phyloP scores from a whole-genome alignment of 2,888 invertebrate genomes.

The Chrysina gloriosa region DNA sequence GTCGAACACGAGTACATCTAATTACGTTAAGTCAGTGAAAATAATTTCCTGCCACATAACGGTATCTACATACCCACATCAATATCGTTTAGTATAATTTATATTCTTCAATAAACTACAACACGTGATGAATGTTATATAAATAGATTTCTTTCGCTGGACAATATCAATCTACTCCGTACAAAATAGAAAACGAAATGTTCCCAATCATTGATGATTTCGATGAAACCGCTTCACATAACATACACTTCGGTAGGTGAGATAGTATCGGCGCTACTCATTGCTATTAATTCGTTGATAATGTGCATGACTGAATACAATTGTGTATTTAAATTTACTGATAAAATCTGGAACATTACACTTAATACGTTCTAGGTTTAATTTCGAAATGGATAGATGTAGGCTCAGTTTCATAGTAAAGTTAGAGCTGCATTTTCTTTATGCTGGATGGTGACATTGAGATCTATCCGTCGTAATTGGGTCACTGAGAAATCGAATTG shows the following conservation, averaged over 20 bases:
- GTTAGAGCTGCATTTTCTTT: background rate
- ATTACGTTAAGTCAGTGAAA: conserved; percentile 32
- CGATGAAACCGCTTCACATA: conserved; percentile 6
- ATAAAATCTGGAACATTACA: conserved; percentile 2
- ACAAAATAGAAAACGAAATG: background rate
- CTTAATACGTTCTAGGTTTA: background rate
- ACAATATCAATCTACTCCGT: conserved; percentile 5
- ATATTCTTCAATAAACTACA: conserved; percentile 6
- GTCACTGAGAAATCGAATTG: conserved; percentile 14
- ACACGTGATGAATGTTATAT: conserved; percentile 13
- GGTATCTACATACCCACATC: conserved; percentile 19
- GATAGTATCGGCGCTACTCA: conserved; percentile 21
- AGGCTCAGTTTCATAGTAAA: conserved; percentile 2
- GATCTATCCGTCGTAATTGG: conserved; percentile 11
- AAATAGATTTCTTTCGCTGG: background rate
- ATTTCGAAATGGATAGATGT: background rate
- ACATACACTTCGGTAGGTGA: background rate
- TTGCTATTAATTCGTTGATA: conserved; percentile 29
- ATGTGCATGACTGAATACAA: conserved; percentile 8
- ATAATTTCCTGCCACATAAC: conserved; percentile 25
- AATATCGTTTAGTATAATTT: conserved; percentile 13
- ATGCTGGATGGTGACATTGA: background rate
- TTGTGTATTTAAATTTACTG: conserved; percentile 13
- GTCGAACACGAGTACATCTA: conserved; percentile 17
- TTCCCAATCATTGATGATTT: background rate